These are phyloP conservation scores for Kryptolebias marmoratus DNA, from an alignment of 2,113 vertebrate species.

Conservation along the genomic window DNA sequence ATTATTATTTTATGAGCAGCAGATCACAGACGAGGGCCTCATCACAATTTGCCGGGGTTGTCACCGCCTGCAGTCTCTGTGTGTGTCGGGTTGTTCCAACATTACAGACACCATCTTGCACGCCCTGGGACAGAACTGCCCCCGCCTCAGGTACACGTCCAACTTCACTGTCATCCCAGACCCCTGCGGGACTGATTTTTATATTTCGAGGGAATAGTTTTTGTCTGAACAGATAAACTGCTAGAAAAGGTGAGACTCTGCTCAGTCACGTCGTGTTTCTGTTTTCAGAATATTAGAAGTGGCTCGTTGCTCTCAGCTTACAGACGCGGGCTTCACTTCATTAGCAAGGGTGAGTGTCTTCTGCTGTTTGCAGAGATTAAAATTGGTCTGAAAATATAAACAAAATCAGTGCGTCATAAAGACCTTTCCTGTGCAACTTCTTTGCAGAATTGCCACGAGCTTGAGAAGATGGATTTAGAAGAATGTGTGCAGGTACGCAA, in stretches of 20 bases:
- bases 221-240: no score
- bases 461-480: conserved; percentile 99
- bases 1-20: conserved; percentile 79
- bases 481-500: conserved; percentile 94
- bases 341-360: conserved; percentile 90
- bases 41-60: conserved; percentile 98
- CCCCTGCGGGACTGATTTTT: no score
- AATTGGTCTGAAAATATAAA: no score
- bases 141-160: conserved; percentile 86
- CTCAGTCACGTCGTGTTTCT: conserved; percentile 37
- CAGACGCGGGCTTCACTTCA: conserved; percentile 96
- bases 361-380: background rate
- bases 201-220: no score
- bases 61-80: conserved; percentile 95
- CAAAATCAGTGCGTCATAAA: background rate
- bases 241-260: background rate
- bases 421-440: background rate
- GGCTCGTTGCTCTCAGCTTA: conserved; percentile 95
- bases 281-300: conserved; percentile 94
- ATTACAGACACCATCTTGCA: conserved; percentile 97
- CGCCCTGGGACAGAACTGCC: conserved; percentile 97
- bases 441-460: conserved; percentile 95
- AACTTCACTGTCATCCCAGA: background rate
- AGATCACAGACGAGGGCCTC: conserved; percentile 98
- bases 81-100: conserved; percentile 96